A percentile compares a stretch with the other conserved stretches of the same genome.
Conservation (phyloP, 1,140 invertebrate genomes). For the Magallana gigas region DNA sequence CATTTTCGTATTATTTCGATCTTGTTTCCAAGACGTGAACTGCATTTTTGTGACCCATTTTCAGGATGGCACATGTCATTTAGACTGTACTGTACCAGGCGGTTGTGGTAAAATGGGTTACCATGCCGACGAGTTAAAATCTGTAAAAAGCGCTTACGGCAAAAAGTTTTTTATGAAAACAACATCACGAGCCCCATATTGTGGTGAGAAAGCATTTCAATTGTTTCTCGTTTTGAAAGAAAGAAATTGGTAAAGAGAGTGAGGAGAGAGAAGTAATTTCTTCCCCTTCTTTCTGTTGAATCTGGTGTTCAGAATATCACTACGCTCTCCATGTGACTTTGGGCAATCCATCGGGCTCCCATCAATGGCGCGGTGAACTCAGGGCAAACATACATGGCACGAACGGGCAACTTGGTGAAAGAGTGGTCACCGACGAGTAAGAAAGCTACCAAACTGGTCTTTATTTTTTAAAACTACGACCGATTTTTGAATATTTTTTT, state of each 20-base stretch:
- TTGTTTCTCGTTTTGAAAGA: no score
- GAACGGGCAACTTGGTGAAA: constrained; percentile 59
- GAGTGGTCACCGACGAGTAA: constrained; percentile 57
- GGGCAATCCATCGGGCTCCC: constrained; percentile 42
- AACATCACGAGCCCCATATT: constrained; percentile 60
- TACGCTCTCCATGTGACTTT: constrained; percentile 63
- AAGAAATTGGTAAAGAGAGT: no score
- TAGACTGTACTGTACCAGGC: constrained; percentile 50
- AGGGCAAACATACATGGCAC: constrained; percentile 60
- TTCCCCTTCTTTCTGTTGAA: not conserved
- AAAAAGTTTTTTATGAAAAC: constrained; percentile 67
- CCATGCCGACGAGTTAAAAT: constrained; percentile 67
- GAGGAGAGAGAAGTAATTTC: no score
- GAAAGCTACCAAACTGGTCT: no score
- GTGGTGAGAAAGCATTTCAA: constrained; percentile 59
- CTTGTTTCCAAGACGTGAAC: not conserved
- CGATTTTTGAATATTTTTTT: no score
- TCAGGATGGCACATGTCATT: constrained; percentile 64
- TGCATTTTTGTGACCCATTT: not conserved
- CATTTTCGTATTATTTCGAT: not conserved
- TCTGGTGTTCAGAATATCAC: constrained; percentile 63
- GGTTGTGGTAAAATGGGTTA: constrained; percentile 71
- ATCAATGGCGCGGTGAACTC: constrained; percentile 61
- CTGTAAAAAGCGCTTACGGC: constrained; percentile 44
- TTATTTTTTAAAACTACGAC: no score